Evolutionary conservation across 2,113 vertebrate species (phyloP), one percentile per base, ranked within the genome.

Genomic region (Petroica traversi): DNA sequence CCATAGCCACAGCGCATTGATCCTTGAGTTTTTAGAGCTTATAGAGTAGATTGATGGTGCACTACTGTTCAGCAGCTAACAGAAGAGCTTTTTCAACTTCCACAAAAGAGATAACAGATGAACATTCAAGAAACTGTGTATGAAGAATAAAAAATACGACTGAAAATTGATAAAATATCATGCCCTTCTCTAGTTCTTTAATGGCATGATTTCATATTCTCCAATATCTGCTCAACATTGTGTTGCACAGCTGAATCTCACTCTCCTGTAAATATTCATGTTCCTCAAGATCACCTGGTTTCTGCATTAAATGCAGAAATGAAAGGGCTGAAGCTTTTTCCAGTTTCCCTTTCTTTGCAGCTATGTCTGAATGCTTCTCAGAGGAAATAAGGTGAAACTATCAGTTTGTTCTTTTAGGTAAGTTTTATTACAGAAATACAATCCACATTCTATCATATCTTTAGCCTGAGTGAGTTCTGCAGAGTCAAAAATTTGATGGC

Each of bases 1-100:
- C 55, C 78, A 38, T 55, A 46, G 71, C 55, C 11, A 1, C 40
- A 62, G 64, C 67, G 82, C 67, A 95, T 95, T 90, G 94, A 96
- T 96, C 81, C 81, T 33, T 46, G 87, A 76, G 85, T 73, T 94
- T 91, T 94, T 68, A 93, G 71, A 82, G 94, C 46, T 93, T 95
- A 91, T 52, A 82, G 84, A 75, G 66, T n/a, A 92, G 91, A 89
- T 79, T 91, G 66, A 88, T 96, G 71, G 41, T 69, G 14, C 34
- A 46, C 46, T 61, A 66, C 26, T 33, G 22, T 45, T 89, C 69
- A 73, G 40, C 62, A 88, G 36, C 31, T 43, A 72, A 17, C n/a
- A 72, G 20, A 88, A 64, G 7, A 85, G 63, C 26, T 89, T 95
- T 87, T 89, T 58, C 14, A 36, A 33, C 62, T 78, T 91, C 34